Conservation (phyloP, 2,797 vertebrate species). For the Anolis apletophallus region DNA sequence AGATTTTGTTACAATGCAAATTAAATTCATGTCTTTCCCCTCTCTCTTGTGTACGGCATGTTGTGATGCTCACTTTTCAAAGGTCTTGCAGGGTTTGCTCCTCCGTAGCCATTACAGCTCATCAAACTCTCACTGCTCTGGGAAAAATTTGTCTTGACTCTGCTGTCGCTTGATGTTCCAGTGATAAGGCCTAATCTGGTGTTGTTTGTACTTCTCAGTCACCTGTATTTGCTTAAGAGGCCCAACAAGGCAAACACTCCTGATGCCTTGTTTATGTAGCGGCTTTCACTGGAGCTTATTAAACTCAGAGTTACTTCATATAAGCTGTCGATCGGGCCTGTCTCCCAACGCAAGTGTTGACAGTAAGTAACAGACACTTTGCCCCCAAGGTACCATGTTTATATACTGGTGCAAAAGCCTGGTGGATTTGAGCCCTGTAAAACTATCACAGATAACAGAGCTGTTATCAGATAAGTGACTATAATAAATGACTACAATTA, state of each 20-base stretch:
- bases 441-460: slow-evolving; percentile 86
- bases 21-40: neutral
- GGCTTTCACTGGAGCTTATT: slow-evolving; percentile 86
- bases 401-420: slow-evolving; percentile 78
- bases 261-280: slow-evolving; percentile 89
- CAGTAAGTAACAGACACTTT: slow-evolving; percentile 83
- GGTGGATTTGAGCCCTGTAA: slow-evolving; percentile 84
- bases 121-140: slow-evolving; percentile 4
- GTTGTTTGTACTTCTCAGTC: slow-evolving; percentile 75
- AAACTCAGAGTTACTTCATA: slow-evolving; percentile 89
- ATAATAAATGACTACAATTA: slow-evolving; percentile 87
- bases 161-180: slow-evolving; percentile 13
- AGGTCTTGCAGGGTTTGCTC: neutral
- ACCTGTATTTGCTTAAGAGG: slow-evolving; percentile 93
- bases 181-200: slow-evolving; percentile 58
- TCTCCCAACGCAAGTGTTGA: slow-evolving; percentile 82
- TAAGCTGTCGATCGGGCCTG: slow-evolving; percentile 80
- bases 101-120: neutral
- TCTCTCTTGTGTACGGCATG: neutral
- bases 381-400: slow-evolving; percentile 82
- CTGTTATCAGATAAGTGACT: slow-evolving; percentile 89
- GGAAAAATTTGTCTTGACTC: slow-evolving; percentile 7
- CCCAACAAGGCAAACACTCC: slow-evolving; percentile 88
- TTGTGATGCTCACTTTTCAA: neutral
- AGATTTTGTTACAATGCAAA: neutral